phyloP scores from a whole-genome alignment of 2,113 vertebrate species.

The Notothenia coriiceps region DNA sequence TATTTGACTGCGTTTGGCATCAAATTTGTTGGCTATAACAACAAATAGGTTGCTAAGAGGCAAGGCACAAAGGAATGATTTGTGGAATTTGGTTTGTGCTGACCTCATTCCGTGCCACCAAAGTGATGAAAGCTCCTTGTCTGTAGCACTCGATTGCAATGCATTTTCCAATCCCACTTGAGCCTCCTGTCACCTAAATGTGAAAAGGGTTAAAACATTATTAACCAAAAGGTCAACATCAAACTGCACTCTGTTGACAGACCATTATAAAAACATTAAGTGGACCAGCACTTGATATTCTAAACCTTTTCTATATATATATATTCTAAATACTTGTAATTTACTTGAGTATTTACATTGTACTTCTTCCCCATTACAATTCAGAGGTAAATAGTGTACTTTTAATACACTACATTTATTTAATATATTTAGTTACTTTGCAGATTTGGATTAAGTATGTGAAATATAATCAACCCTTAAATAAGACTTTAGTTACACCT shows the following conservation, averaged over 20 bases:
- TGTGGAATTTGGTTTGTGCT: slow-evolving; percentile 48
- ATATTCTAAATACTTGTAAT: too few species aligned
- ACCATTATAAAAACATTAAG: background rate
- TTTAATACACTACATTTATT: too few species aligned
- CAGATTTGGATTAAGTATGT: too few species aligned
- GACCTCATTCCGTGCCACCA: slow-evolving; percentile 97
- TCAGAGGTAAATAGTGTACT: too few species aligned
- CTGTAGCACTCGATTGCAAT: slow-evolving; percentile 96
- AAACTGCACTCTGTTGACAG: background rate
- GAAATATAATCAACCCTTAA: too few species aligned
- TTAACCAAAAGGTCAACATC: background rate
- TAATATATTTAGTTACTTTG: too few species aligned
- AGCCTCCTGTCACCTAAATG: slow-evolving; percentile 94
- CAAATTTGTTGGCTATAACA: slow-evolving; percentile 14
- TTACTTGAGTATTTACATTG: too few species aligned
- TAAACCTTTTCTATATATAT: too few species aligned
- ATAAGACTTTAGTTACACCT: too few species aligned
- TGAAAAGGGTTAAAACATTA: slow-evolving; percentile 1
- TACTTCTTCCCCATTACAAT: too few species aligned
- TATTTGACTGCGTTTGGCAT: slow-evolving; percentile 15
- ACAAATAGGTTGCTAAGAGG: slow-evolving; percentile 25
- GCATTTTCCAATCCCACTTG: slow-evolving; percentile 97
- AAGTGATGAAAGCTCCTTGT: slow-evolving; percentile 96
- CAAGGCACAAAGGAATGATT: background rate
- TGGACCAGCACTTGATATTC: too few species aligned